Evolutionary conservation across 2,888 invertebrate genomes (phyloP).

Genomic region (Halictus quadricinctus): DNA sequence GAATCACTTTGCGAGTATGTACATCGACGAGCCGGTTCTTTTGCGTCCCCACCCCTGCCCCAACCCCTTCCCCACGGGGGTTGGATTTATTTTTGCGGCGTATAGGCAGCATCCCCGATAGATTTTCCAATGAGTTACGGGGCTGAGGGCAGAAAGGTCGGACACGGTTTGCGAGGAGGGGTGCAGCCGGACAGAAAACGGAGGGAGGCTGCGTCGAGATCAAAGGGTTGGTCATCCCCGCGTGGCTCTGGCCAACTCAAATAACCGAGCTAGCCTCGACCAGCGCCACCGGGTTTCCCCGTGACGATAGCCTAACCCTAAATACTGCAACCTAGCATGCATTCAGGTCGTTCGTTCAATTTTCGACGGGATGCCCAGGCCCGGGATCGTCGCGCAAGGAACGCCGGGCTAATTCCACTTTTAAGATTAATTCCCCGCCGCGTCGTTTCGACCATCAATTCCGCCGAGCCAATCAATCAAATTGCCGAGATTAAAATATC

Average conservation of each 20-base stretch:
- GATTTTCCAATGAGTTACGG: constrained; percentile 74
- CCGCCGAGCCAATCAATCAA: not conserved
- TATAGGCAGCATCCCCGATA: constrained; percentile 72
- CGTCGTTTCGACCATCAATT: not conserved
- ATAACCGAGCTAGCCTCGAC: constrained; percentile 80
- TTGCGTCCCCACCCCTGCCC: not conserved
- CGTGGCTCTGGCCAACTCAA: constrained; percentile 80
- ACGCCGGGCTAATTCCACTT: constrained; percentile 21
- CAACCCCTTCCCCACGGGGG: constrained; percentile 14
- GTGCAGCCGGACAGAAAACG: constrained; percentile 65
- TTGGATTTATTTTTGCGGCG: constrained; percentile 68
- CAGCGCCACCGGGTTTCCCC: constrained; percentile 74
- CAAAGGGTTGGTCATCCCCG: constrained; percentile 81
- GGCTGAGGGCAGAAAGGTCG: constrained; percentile 68
- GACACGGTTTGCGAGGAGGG: constrained; percentile 51
- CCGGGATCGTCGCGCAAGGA: constrained; percentile 30
- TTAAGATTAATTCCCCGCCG: constrained; percentile 1
- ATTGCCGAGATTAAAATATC: not conserved
- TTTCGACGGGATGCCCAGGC: constrained; percentile 51
- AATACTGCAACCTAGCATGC: constrained; percentile 74
- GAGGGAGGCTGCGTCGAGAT: constrained; percentile 76
- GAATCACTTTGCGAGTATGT: constrained; percentile 46
- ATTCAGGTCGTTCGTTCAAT: constrained; percentile 66
- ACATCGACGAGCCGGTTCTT: constrained; percentile 31
- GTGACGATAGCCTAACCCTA: constrained; percentile 75